A percentile compares a stretch with the other conserved stretches of the same genome.
Conservation (phyloP, 2,113 vertebrate genomes). For the Puffinus mauretanicus region DNA sequence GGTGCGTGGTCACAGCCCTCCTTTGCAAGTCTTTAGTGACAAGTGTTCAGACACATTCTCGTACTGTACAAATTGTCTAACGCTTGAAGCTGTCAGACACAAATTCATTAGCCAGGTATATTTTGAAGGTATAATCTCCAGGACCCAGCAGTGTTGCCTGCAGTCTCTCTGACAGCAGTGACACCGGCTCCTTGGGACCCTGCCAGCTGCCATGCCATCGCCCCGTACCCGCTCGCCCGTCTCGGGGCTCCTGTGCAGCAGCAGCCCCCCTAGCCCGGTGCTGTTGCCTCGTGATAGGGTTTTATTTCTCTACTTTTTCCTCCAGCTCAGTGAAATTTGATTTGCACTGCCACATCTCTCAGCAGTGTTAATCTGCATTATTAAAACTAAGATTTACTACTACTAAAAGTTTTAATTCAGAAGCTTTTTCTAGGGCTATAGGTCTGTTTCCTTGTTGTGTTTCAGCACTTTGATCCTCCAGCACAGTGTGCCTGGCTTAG, state of each 20-base stretch:
- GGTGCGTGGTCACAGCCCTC: not conserved
- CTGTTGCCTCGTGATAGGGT: not conserved
- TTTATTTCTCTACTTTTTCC: not conserved
- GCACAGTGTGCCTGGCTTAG: not conserved
- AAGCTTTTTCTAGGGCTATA: not conserved
- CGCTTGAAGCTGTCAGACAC: slow-evolving; percentile 24
- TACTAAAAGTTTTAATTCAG: not conserved
- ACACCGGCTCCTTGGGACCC: not conserved
- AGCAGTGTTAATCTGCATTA: not conserved
- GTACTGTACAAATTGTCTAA: slow-evolving; percentile 21
- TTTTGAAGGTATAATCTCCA: not conserved
- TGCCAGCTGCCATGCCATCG: fast-evolving
- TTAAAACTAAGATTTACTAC: not conserved
- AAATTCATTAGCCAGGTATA: slow-evolving; percentile 13
- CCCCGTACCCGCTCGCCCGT: fast-evolving
- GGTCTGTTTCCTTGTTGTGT: not conserved
- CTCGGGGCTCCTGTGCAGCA: fast-evolving
- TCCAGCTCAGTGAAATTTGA: not conserved
- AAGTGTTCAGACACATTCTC: not conserved
- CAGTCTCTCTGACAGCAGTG: not conserved
- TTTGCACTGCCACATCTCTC: not conserved
- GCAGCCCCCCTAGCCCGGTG: fast-evolving
- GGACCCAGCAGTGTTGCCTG: not conserved
- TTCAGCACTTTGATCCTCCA: not conserved
- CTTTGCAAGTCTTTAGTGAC: not conserved